Evolutionary conservation across 2,113 vertebrate genomes (phyloP).

Genomic region (Melospiza melodia): DNA sequence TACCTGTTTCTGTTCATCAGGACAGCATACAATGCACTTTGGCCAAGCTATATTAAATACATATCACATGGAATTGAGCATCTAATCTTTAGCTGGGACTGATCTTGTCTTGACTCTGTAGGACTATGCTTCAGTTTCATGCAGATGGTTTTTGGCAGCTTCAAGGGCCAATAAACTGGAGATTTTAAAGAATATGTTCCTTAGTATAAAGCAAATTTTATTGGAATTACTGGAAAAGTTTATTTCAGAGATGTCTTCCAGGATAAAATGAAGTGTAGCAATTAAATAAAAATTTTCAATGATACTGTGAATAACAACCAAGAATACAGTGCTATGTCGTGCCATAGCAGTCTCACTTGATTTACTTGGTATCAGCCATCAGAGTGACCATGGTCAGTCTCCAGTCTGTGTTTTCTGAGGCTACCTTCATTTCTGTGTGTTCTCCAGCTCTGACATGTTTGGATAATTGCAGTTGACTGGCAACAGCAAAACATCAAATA

Average conservation of each 20-base stretch:
- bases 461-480: not conserved
- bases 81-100: not conserved
- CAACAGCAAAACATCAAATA: not conserved
- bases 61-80: not conserved
- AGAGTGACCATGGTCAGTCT: not conserved
- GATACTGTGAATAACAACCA: too few relatives aligned
- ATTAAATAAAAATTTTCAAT: not conserved
- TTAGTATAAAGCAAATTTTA: not conserved
- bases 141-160: not conserved
- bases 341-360: not conserved
- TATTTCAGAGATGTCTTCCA: not conserved
- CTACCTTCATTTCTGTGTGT: not conserved
- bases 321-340: not conserved
- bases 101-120: not conserved
- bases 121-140: not conserved
- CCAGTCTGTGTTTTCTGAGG: not conserved
- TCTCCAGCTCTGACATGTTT: constrained; percentile 1
- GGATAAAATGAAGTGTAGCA: not conserved
- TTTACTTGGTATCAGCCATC: not conserved
- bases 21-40: not conserved
- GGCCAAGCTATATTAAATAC: not conserved
- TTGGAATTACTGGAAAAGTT: not conserved
- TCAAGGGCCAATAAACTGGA: not conserved
- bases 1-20: not conserved
- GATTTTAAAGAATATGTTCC: not conserved